A percentile compares a stretch with the other conserved stretches of the same genome.
These are phyloP conservation scores for Elaphurus davidianus DNA, from an alignment of 2,113 vertebrate genomes.

Conservation along the genomic window DNA sequence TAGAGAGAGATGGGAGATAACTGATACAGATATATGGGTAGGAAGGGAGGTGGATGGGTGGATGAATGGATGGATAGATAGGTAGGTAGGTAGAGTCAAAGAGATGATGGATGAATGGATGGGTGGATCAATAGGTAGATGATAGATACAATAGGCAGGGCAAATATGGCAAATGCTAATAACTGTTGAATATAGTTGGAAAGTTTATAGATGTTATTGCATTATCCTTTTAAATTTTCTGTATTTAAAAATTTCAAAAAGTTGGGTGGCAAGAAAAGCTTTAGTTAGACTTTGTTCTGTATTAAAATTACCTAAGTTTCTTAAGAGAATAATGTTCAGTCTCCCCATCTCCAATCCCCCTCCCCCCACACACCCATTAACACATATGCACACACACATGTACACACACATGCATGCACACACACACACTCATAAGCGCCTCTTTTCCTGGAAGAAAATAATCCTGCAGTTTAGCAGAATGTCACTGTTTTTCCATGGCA, in stretches of 20 bases:
- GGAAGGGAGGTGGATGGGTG: background rate
- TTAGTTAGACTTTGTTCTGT: background rate
- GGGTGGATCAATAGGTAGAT: no score
- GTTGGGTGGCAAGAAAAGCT: background rate
- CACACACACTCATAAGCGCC: background rate
- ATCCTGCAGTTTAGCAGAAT: slow-evolving; percentile 33
- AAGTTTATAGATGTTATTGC: background rate
- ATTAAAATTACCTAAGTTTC: background rate
- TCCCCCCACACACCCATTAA: no score
- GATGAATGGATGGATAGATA: background rate
- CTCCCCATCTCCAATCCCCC: background rate
- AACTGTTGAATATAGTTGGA: background rate
- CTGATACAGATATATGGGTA: background rate
- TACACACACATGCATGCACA: fast-evolving
- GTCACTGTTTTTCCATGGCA: slow-evolving; percentile 48
- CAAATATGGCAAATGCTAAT: background rate
- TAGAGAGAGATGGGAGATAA: background rate
- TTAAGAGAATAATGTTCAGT: background rate
- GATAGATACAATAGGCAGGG: background rate
- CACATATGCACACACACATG: no score
- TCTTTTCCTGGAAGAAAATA: slow-evolving; percentile 60
- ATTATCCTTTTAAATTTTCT: background rate
- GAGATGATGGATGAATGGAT: background rate
- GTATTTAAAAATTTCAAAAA: background rate
- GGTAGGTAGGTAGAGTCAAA: background rate